Percentiles rank a stretch among this genome's conserved stretches.
These are phyloP conservation scores for Melanocharis versteri DNA, from an alignment of 2,113 vertebrate species.

Conservation along the genomic window DNA sequence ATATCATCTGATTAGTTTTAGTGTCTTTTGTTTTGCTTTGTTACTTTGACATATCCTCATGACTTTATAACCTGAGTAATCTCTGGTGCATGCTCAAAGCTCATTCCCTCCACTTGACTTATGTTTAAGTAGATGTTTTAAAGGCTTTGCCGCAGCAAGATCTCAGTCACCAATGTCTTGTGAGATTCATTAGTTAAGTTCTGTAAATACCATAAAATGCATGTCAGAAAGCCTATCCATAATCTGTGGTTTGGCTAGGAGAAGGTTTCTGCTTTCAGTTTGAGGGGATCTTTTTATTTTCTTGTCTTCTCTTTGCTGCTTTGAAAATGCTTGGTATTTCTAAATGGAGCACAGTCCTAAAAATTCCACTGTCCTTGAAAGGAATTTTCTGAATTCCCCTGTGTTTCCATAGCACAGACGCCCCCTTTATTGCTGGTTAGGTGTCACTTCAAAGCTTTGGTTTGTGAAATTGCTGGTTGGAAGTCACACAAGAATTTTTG, in stretches of 20 bases:
- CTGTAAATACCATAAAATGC: conserved; percentile 6
- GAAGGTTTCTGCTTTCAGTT: conserved; percentile 20
- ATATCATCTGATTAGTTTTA: neutral
- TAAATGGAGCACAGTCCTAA: conserved; percentile 6
- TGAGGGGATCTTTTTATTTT: neutral
- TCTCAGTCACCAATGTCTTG: neutral
- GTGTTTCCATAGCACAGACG: neutral
- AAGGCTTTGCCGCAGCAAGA: conserved; percentile 1
- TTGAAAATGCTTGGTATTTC: conserved; percentile 15
- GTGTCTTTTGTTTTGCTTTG: conserved; percentile 13
- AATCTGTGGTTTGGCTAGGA: conserved; percentile 10
- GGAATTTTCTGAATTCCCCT: conserved; percentile 8
- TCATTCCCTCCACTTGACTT: neutral
- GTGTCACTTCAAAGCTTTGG: conserved; percentile 27
- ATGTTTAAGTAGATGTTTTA: neutral
- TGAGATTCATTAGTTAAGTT: conserved; percentile 23
- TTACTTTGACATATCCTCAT: neutral
- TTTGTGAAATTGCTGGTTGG: conserved; percentile 20
- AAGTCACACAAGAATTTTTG: conserved; percentile 19
- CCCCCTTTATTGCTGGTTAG: conserved; percentile 1
- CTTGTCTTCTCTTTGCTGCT: neutral
- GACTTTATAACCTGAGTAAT: neutral
- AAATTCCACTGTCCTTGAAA: conserved; percentile 36
- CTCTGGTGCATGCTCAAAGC: neutral
- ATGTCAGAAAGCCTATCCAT: neutral